Evolutionary conservation across 2,888 invertebrate genomes (phyloP).

Genomic region (Napeogenes sylphis): DNA sequence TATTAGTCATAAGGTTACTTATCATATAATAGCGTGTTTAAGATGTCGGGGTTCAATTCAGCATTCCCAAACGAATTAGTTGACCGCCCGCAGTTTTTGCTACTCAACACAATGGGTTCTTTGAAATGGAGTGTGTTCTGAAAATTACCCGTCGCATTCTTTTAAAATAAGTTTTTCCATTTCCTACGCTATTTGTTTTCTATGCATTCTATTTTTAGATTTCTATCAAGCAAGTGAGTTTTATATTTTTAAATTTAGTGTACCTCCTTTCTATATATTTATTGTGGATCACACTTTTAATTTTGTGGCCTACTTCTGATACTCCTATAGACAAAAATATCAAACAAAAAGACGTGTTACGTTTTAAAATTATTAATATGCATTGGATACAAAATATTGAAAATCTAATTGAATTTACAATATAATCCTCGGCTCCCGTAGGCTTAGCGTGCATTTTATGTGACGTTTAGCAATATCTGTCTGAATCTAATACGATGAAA

Average conservation of each 20-base stretch:
- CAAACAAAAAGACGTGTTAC: too few relatives aligned
- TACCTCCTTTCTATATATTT: too few relatives aligned
- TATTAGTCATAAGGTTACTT: constrained; percentile 24
- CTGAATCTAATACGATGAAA: constrained; percentile 70
- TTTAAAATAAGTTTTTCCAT: constrained; percentile 36
- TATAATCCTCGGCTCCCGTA: constrained; percentile 44
- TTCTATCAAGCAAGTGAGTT: neutral
- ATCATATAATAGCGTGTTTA: constrained; percentile 20
- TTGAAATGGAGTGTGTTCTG: constrained; percentile 48
- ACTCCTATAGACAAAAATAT: too few relatives aligned
- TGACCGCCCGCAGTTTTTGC: constrained; percentile 71
- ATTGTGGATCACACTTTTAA: too few relatives aligned
- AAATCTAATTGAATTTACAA: constrained; percentile 48
- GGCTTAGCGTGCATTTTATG: constrained; percentile 62
- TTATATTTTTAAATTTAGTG: neutral
- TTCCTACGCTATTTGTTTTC: constrained; percentile 17
- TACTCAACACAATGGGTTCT: constrained; percentile 64
- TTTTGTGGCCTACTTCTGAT: too few relatives aligned
- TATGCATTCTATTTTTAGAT: constrained; percentile 2
- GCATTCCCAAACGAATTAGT: constrained; percentile 63
- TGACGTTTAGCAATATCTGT: constrained; percentile 65
- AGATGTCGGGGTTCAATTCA: constrained; percentile 42
- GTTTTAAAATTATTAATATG: neutral
- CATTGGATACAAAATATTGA: constrained; percentile 32
- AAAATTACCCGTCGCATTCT: constrained; percentile 48